phyloP scores from a whole-genome alignment of 2,888 invertebrate genomes.

The Eledone cirrhosa region DNA sequence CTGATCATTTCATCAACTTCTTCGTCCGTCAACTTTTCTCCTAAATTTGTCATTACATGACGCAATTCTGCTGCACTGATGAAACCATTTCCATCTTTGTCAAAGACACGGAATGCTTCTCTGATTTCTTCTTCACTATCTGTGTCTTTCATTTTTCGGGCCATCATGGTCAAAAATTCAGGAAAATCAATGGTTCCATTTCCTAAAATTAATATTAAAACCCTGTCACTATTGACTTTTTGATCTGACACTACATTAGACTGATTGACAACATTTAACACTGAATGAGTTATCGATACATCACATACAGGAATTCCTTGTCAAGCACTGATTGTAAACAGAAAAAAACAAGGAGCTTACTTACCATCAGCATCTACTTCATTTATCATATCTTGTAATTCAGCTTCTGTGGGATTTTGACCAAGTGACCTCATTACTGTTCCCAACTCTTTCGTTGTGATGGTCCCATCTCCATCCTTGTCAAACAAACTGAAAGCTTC shows the following conservation, averaged over 20 bases:
- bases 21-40: constrained; percentile 98
- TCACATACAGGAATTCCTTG: too few relatives aligned
- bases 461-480: constrained; percentile 99
- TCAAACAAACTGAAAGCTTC: constrained; percentile 99
- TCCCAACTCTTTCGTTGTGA: constrained; percentile 99
- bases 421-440: constrained; percentile 98
- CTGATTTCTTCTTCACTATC: constrained; percentile 97
- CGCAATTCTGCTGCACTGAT: constrained; percentile 98
- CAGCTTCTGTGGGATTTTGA: constrained; percentile 99
- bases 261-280: too few relatives aligned
- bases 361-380: constrained; percentile 92
- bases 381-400: constrained; percentile 99
- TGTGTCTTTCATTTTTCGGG: constrained; percentile 99
- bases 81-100: constrained; percentile 99
- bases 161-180: constrained; percentile 99
- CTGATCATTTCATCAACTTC: constrained; percentile 99
- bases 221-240: too few relatives aligned
- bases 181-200: constrained; percentile 99
- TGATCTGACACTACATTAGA: too few relatives aligned
- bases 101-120: constrained; percentile 97
- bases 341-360: constrained; percentile 44
- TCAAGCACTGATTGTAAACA: too few relatives aligned
- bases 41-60: constrained; percentile 99
- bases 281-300: too few relatives aligned
- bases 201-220: constrained; percentile 71